These are phyloP conservation scores for Stenichneumon culpator DNA, from an alignment of 2,888 invertebrate genomes.

Conservation along the genomic window DNA sequence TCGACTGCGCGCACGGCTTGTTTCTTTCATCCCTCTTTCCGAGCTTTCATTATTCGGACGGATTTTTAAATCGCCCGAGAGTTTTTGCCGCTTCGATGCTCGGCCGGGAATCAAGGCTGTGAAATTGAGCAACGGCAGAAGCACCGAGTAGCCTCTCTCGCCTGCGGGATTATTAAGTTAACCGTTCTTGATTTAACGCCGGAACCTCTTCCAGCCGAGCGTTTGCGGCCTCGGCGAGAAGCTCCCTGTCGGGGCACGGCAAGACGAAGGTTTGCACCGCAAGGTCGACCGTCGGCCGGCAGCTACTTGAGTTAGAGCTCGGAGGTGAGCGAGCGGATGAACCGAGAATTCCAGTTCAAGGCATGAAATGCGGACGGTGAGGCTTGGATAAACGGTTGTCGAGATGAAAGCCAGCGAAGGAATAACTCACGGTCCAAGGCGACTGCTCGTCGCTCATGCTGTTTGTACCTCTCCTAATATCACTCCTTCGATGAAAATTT, in stretches of 20 bases:
- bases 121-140: conserved; percentile 70
- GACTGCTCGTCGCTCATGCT: conserved; percentile 4
- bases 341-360: conserved; percentile 9
- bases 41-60: conserved; percentile 16
- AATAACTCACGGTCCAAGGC: conserved; percentile 1
- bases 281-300: conserved; percentile 66
- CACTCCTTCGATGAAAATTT: neutral
- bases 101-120: conserved; percentile 42
- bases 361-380: conserved; percentile 17
- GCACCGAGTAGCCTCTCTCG: conserved; percentile 34
- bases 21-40: conserved; percentile 36
- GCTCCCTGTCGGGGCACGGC: conserved; percentile 76
- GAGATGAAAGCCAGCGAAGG: neutral
- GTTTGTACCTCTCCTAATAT: neutral
- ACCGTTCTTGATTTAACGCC: conserved; percentile 73
- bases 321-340: neutral
- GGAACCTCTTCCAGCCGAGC: conserved; percentile 43
- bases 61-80: conserved; percentile 46
- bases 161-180: conserved; percentile 70
- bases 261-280: conserved; percentile 82
- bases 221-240: conserved; percentile 67
- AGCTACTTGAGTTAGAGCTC: conserved; percentile 56
- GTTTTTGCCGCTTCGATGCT: conserved; percentile 47
- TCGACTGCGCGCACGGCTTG: conserved; percentile 65
- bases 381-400: conserved; percentile 5